Conservation (phyloP, 64 coral and sea anemone species). For the Orbicella faveolata region DNA sequence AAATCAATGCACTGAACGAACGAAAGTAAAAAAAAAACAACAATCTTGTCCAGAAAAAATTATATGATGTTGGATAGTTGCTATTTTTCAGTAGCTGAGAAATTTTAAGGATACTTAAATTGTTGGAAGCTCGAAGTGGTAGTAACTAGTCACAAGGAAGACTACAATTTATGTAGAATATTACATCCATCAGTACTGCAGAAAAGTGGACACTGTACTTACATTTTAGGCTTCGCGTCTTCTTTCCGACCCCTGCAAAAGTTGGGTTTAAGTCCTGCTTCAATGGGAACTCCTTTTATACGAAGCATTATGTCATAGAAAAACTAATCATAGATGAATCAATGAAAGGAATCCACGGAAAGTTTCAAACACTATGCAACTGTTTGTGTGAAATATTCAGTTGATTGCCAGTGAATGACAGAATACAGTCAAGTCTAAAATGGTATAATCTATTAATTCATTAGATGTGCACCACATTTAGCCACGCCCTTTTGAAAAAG, state of each 20-base stretch:
- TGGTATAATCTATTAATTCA: not conserved
- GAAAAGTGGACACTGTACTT: not conserved
- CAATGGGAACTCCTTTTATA: slow-evolving; percentile 20
- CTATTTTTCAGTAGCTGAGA: too few relatives aligned
- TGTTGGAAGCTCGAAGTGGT: too few relatives aligned
- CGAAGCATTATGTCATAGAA: not conserved
- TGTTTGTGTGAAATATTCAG: not conserved
- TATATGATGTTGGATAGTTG: too few relatives aligned
- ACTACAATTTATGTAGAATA: too few relatives aligned
- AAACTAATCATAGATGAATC: not conserved
- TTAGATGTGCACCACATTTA: too few relatives aligned
- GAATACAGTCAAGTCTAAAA: not conserved
- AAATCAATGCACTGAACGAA: too few relatives aligned
- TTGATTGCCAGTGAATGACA: not conserved
- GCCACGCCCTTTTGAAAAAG: too few relatives aligned
- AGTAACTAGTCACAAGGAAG: too few relatives aligned
- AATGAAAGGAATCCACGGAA: not conserved
- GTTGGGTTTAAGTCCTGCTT: not conserved
- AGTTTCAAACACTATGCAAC: not conserved
- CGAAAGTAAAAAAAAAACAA: too few relatives aligned
- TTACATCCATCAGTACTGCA: too few relatives aligned
- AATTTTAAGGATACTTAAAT: not conserved
- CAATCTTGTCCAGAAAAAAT: too few relatives aligned
- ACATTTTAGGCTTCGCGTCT: not conserved
- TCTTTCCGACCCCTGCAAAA: not conserved